Base-by-base conservation (phyloP, 2,113 vertebrate species). In the Channa maculata region DNA sequence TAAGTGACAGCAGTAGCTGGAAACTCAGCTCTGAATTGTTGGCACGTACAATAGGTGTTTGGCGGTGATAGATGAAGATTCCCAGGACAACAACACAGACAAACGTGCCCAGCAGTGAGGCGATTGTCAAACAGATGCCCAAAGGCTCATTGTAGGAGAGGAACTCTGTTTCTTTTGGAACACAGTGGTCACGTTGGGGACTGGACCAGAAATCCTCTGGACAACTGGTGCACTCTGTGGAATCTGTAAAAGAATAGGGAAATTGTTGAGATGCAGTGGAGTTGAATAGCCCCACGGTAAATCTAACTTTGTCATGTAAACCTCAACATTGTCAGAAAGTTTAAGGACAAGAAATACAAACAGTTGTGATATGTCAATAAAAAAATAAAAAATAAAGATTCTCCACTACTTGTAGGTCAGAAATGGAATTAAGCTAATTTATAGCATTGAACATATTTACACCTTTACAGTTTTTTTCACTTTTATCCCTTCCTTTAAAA, bases 21-120 rank as follows among this genome's bases (percentile, higher is more conserved):
- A 92, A 94, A 62, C 92, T 93, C 12, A 93, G 82, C 72, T 93
- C 92, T 13, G 91, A 90, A 68, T 94, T 94, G 48, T 93, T 94
- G 45, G 91, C 88, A 0, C 85, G 81, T 4, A 93, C 90, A 13
- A 93, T 65, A 0, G 92, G 88, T n/a, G 90, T 92, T 5, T 63
- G 66, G 8, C 67, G 79, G 55, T 92, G 69, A 54, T 33, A 50
- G 7, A 67, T 65, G 11, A 88, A 91, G 8, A 91, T 76, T 3
- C 48, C 66, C 0, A 91, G 54, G 3, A 92, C 55, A 8, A 55
- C 24, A 52, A 70, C 12, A 68, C 86, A 79, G 77, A 74, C 41
- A 9, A 79, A 67, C 52, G 85, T 75, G 1, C 91, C 91, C 2
- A 91, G 50, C 13, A 91, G 43, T 0, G 92, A 81, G 3, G 57